These are phyloP conservation scores for Morinoia aosen DNA, from an alignment of 2,888 invertebrate species.

Conservation along the genomic window DNA sequence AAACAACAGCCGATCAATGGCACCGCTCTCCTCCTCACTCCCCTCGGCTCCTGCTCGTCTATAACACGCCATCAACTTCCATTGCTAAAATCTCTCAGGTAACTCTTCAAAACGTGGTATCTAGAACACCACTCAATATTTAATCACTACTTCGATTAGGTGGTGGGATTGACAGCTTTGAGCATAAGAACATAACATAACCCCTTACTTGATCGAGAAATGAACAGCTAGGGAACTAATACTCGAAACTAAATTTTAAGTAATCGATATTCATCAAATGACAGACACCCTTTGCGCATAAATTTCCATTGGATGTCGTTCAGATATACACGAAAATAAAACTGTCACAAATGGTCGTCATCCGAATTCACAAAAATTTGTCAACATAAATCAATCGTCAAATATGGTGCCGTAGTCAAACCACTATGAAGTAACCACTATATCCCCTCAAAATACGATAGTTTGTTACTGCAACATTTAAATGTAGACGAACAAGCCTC, in stretches of 20 bases:
- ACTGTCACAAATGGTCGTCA: not conserved
- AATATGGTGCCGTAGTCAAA: not conserved
- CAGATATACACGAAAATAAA: not conserved
- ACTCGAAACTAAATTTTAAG: not conserved
- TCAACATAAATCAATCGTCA: not conserved
- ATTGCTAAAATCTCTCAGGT: not conserved
- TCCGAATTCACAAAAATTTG: not conserved
- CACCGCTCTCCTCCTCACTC: conserved; percentile 22
- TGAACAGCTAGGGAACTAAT: not conserved
- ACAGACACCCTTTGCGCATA: not conserved
- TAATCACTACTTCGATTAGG: not conserved
- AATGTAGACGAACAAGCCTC: not conserved
- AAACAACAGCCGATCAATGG: conserved; percentile 51
- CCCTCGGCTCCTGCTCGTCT: not conserved
- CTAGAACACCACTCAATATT: not conserved
- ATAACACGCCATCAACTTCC: not conserved
- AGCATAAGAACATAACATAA: not conserved
- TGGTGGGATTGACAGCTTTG: conserved; percentile 1
- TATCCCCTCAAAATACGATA: not conserved
- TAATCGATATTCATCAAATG: not conserved
- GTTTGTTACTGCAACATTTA: not conserved
- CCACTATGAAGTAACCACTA: not conserved
- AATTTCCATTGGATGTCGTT: not conserved
- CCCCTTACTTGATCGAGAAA: not conserved
- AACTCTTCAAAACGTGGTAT: not conserved